Base-by-base conservation (phyloP, 2,113 vertebrate species). In the Tapirus terrestris region DNA sequence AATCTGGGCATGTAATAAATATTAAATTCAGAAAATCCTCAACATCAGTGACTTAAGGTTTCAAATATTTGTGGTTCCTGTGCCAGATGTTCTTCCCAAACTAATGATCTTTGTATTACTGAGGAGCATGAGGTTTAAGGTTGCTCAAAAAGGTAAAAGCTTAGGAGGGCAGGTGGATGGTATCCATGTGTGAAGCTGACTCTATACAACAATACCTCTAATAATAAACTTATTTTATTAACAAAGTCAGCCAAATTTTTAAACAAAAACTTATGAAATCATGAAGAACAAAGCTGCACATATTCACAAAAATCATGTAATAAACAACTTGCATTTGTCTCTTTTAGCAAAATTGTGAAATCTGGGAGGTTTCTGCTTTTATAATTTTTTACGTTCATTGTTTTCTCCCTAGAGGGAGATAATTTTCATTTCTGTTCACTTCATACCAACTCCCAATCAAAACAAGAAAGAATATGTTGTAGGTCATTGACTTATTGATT, bases 261-360 rank as follows among this genome's bases (percentile, higher is more conserved):
- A 73, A 53, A 79, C 36, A 91, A 72, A 93, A 89, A 48, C 11
- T 63, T 75, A 60, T 92, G 27, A 96, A 93, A 72, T 86, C 27
- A 80, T 85, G 23, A 20, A 14, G 25, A 48, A 84, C 27, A 88
- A 91, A 89, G 51, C 56, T 72, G 23, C 5, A 60, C 51, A 61
- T 58, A 90, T 14, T 93, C 39, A 93, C 20, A 84, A 87, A 70
- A 65, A 76, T 83, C 43, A 43, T 60, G 43, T 56, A 81, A 81
- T 89, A 90, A 81, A 81, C 85, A 90, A 81, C 3, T 61, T 94
- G 20, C 79, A 86, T 48, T 58, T 94, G 65, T 89, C n/a, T 81
- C 96, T 75, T 76, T 85, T 11, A 65, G 48, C 36, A 86, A 92
- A 92, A 90, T 0, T 70, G 29, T 94, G 21, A 94, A 80, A 89